Percentiles rank a stretch among this genome's conserved stretches.
Evolutionary conservation across 2,797 vertebrate species (phyloP).

Genomic region (Pyrocephalus nanus): DNA sequence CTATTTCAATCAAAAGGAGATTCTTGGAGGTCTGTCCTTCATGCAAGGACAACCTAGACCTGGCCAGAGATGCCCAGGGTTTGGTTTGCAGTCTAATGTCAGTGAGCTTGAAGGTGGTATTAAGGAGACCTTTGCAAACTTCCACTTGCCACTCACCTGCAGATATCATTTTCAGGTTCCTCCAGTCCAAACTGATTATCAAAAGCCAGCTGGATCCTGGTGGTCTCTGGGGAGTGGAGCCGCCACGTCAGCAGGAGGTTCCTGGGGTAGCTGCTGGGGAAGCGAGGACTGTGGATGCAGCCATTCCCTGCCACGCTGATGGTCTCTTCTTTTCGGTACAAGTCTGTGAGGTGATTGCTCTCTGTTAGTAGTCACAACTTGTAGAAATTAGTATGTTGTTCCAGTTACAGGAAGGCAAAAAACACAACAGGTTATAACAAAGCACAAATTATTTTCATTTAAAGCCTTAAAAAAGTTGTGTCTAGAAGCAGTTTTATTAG

Average conservation of each 20-base stretch:
- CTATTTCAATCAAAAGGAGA: neutral
- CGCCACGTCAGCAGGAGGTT: constrained; percentile 93
- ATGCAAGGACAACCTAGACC: neutral
- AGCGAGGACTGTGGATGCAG: constrained; percentile 90
- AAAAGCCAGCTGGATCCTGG: constrained; percentile 90
- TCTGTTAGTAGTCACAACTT: constrained; percentile 92
- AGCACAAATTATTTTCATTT: constrained; percentile 30
- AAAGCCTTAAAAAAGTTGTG: neutral
- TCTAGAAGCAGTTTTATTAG: neutral
- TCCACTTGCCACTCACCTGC: constrained; percentile 82
- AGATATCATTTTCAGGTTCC: constrained; percentile 91
- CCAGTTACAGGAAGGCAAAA: constrained; percentile 78
- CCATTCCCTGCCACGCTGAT: constrained; percentile 85
- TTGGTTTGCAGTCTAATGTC: neutral
- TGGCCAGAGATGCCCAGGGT: rapidly evolving
- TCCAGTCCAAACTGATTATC: constrained; percentile 92
- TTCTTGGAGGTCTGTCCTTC: neutral
- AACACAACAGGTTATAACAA: constrained; percentile 69
- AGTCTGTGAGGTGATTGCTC: constrained; percentile 94
- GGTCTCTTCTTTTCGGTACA: constrained; percentile 91
- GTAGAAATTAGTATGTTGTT: constrained; percentile 86
- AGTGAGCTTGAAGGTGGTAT: rapidly evolving
- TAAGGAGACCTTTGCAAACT: neutral
- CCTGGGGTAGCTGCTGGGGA: constrained; percentile 92
- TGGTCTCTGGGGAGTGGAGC: constrained; percentile 84